These are phyloP conservation scores for Drosophila histrio DNA, from an alignment of 2,888 invertebrate species.

Conservation along the genomic window DNA sequence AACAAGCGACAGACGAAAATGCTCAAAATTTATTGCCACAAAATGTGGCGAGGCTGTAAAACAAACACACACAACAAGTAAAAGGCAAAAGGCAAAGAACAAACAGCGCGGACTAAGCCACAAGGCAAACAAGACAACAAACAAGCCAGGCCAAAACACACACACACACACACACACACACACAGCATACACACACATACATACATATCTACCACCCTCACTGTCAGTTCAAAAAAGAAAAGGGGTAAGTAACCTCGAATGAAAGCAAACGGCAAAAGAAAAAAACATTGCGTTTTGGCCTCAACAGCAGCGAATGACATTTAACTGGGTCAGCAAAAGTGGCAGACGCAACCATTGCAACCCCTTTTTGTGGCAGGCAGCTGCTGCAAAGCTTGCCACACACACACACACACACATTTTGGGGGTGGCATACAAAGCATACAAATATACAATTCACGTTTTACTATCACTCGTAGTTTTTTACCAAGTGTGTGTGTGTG, in stretches of 20 bases:
- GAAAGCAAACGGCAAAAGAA: slow-evolving; percentile 76
- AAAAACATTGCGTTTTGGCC: slow-evolving; percentile 35
- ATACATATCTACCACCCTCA: background rate
- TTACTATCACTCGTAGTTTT: slow-evolving; percentile 79
- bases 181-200: slow-evolving; percentile 6
- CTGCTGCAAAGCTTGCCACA: slow-evolving; percentile 11
- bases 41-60: slow-evolving; percentile 15
- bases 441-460: slow-evolving; percentile 38
- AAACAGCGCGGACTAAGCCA: slow-evolving; percentile 38
- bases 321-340: slow-evolving; percentile 79
- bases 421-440: slow-evolving; percentile 27
- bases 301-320: slow-evolving; percentile 72
- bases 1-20: slow-evolving; percentile 37
- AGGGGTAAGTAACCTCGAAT: slow-evolving; percentile 80
- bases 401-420: too few species aligned
- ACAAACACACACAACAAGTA: slow-evolving; percentile 26
- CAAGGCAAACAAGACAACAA: slow-evolving; percentile 29
- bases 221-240: slow-evolving; percentile 1
- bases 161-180: background rate
- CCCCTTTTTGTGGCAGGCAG: slow-evolving; percentile 10
- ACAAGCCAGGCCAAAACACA: slow-evolving; percentile 12
- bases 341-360: slow-evolving; percentile 22
- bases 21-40: slow-evolving; percentile 37
- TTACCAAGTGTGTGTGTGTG: slow-evolving; percentile 32
- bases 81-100: slow-evolving; percentile 8